A percentile compares a stretch with the other conserved stretches of the same genome.
Conservation (phyloP, 2,888 invertebrate species). For the Ecliptopera silaceata region DNA sequence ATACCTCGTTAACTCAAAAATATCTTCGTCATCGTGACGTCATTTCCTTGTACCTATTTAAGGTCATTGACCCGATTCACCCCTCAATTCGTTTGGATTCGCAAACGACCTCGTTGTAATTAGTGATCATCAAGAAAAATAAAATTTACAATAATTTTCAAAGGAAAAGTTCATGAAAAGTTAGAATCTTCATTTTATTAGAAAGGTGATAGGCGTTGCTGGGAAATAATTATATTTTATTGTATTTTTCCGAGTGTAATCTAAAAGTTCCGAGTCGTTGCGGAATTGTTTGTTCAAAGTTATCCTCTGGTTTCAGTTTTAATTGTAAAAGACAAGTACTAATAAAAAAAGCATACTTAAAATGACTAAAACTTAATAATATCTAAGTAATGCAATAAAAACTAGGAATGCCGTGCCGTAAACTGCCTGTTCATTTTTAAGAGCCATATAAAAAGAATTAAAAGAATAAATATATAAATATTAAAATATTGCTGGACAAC, state of each 20-base stretch:
- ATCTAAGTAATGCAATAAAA: too few relatives aligned
- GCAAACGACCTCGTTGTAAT: conserved; percentile 66
- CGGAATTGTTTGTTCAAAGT: neutral
- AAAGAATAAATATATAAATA: too few relatives aligned
- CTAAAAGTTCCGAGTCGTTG: conserved; percentile 25
- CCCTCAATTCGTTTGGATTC: conserved; percentile 51
- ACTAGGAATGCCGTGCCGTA: too few relatives aligned
- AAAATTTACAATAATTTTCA: conserved; percentile 62
- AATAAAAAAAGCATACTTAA: too few relatives aligned
- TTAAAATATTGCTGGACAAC: too few relatives aligned
- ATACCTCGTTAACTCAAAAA: conserved; percentile 32
- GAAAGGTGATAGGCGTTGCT: conserved; percentile 15
- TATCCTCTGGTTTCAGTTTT: too few relatives aligned
- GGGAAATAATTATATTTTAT: conserved; percentile 32
- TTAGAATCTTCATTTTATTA: conserved; percentile 13
- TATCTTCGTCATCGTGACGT: conserved; percentile 42
- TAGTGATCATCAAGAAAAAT: conserved; percentile 69
- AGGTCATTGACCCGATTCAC: conserved; percentile 66
- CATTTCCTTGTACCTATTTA: conserved; percentile 48
- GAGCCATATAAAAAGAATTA: too few relatives aligned
- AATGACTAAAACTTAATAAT: too few relatives aligned
- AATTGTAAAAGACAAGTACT: too few relatives aligned
- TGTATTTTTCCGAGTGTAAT: conserved; percentile 28
- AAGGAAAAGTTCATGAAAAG: conserved; percentile 47
- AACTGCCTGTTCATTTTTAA: too few relatives aligned